Evolutionary conservation across 2,113 vertebrate species (phyloP), one percentile per base, ranked within the genome.

Genomic region (Percopsis transmontana): DNA sequence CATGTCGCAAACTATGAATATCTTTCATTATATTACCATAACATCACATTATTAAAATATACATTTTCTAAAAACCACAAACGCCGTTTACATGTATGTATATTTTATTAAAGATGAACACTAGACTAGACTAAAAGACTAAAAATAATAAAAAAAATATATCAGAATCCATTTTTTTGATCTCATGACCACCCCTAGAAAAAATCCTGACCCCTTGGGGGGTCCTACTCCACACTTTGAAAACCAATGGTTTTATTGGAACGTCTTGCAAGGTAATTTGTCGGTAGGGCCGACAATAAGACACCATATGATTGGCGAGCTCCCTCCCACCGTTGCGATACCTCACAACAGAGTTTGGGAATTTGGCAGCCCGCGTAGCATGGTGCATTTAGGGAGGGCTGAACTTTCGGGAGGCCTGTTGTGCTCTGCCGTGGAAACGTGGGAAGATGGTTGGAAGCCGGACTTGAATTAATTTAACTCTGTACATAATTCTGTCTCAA

Each of bases 401-500:
- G 91, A 93, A 94, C 93, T 93, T 94, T 93, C 91, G 87, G 92
- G 93, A 92, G 86, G 90, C 90, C 92, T 89, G 92, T 91, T 91
- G 92, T 70, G 90, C 91, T 88, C 89, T 82, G 88, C 92, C 90
- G 89, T 90, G 92, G 91, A 93, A 95, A 97, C 93, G 94, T 97
- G 95, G 95, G 95, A 97, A 97, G 94, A 91, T 91, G 92, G 91
- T 88, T 50, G 47, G 65, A 92, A 92, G 94, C 93, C 93, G 92
- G 94, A 92, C 64, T 93, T 91, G 94, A 96, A 96, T 95, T 93
- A 93, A 94, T 94, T 95, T 93, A 93, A 94, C 92, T 94, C 94
- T 93, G 93, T 93, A 94, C 94, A 94, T 95, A 95, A 96, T 93
- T 95, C 93, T 94, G 91, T 89, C 92, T 96, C 94, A 95, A 94